These are phyloP conservation scores for Vanessa atalanta DNA, from an alignment of 1,140 invertebrate genomes.

Conservation along the genomic window DNA sequence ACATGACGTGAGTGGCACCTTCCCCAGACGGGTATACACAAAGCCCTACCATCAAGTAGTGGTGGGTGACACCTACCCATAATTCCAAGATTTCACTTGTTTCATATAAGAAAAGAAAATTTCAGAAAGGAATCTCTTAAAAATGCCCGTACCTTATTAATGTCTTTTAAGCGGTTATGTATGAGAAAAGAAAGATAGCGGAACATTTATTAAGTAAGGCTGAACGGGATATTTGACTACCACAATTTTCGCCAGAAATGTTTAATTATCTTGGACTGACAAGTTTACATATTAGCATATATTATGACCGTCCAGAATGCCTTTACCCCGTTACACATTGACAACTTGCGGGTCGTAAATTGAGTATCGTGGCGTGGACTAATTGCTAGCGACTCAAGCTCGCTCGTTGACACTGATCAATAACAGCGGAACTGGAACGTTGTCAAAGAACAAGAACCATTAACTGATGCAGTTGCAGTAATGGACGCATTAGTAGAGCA, in stretches of 20 bases:
- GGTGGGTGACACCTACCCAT: no score
- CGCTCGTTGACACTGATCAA: neutral
- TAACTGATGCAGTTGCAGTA: neutral
- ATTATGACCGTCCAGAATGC: neutral
- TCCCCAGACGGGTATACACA: no score
- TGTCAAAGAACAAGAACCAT: neutral
- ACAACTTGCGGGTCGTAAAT: neutral
- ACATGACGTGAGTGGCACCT: no score
- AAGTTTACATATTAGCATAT: neutral
- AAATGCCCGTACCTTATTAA: no score
- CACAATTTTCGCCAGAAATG: neutral
- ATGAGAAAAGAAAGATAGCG: no score
- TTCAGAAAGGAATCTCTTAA: no score
- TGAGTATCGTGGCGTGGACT: slow-evolving; percentile 8
- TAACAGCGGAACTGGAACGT: neutral
- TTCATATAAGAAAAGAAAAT: no score
- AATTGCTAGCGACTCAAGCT: neutral
- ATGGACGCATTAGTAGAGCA: neutral
- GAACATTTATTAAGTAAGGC: no score
- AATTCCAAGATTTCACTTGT: no score
- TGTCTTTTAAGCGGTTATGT: no score
- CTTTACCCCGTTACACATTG: neutral
- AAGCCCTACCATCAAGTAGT: no score
- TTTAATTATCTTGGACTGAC: neutral
- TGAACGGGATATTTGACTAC: no score